Evolutionary conservation across 1,140 invertebrate species (phyloP), one percentile per base, ranked within the genome.

Genomic region (Drosophila littoralis): DNA sequence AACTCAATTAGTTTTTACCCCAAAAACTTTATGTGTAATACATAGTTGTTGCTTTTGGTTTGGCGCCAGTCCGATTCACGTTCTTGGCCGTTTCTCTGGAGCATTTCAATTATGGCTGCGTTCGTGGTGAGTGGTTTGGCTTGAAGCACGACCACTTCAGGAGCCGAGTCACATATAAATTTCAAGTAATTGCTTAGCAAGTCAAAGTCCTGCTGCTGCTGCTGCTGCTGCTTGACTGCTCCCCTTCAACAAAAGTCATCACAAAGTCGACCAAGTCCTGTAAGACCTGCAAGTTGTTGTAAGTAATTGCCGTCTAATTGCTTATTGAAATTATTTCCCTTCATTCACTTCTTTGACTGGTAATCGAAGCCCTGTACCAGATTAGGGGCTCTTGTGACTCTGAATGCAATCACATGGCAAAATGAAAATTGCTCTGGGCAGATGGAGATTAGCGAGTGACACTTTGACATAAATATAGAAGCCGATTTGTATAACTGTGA

Each of bases 281-380:
- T 28, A 35, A 42, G 36, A 51, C 36, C 66, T 58, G 22, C 13
- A 36, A 88, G 83, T 86, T 86, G 83, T 88, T 88, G 83, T 81
- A 88, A 88, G 79, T 89, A 88, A 89, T 88, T 89, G 84, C 76
- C 83, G 75, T 77, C 83, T 89, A 88, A 88, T 88, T 88, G 83
- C 79, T 86, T 83, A 89, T 88, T 88, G 83, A 89, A 89, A 88
- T 89, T 79, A 80, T 74, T 77, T 63, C 71, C 61, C 66, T 65
- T 54, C 32, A 40, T 55, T 33, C 22, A 28, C 22, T 43, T 8
- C 15, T 67, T 33, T 60, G 43, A 45, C 68, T 72, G 36, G 7
- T 43, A 65, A 79, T 80, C 64, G 74, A 81, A 68, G 61, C 68
- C 36, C 50, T 67, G 32, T 42, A 9, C n/a, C 32, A 59, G 69